These are phyloP conservation scores for Protonibea diacanthus DNA, from an alignment of 2,797 vertebrate genomes.

Conservation along the genomic window DNA sequence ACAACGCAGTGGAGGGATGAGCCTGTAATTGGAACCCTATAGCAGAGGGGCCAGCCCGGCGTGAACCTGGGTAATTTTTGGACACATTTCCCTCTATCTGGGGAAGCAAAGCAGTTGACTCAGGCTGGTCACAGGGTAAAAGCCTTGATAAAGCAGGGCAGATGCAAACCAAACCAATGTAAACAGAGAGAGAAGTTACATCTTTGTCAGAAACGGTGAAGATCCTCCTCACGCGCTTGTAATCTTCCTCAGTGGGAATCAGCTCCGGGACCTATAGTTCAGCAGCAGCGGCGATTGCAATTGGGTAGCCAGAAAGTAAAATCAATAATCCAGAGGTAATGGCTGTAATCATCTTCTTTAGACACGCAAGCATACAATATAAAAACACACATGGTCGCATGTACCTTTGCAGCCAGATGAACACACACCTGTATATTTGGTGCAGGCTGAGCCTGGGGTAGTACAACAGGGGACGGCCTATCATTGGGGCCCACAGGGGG, in stretches of 20 bases:
- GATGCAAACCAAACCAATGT: slow-evolving; percentile 52
- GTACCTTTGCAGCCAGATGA: slow-evolving; percentile 31
- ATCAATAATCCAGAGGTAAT: slow-evolving; percentile 13
- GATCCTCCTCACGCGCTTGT: slow-evolving; percentile 91
- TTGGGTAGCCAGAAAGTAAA: slow-evolving; percentile 28
- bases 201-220: slow-evolving; percentile 82
- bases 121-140: slow-evolving; percentile 14
- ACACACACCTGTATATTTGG: slow-evolving; percentile 76
- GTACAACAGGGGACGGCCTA: slow-evolving; percentile 57
- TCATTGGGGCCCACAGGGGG: slow-evolving; percentile 60
- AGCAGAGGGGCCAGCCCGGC: background rate
- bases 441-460: slow-evolving; percentile 50
- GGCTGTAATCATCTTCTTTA: slow-evolving; percentile 6
- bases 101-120: slow-evolving; percentile 26
- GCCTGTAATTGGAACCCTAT: slow-evolving; percentile 23
- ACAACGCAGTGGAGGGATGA: background rate
- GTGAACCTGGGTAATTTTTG: slow-evolving; percentile 14
- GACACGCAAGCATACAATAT: slow-evolving; percentile 14
- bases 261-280: slow-evolving; percentile 82
- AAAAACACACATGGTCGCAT: slow-evolving; percentile 25
- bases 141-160: slow-evolving; percentile 27
- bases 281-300: slow-evolving; percentile 44
- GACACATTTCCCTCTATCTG: slow-evolving; percentile 18
- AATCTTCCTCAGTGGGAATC: slow-evolving; percentile 88
- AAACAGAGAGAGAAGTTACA: slow-evolving; percentile 77